Conservation (phyloP, 2,888 invertebrate species). For the Encarsia formosa region DNA sequence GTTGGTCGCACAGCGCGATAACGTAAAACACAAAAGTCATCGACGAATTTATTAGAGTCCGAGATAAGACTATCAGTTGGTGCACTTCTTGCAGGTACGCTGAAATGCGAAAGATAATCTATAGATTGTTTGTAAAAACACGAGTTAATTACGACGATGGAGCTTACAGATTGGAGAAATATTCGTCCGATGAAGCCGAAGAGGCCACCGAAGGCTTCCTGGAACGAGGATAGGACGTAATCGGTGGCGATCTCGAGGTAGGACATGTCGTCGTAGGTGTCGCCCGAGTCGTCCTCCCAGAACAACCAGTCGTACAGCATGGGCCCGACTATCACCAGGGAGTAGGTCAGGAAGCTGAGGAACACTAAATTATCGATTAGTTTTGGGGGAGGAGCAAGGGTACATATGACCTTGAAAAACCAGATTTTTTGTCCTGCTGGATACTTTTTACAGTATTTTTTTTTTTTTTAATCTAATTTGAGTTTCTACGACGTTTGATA, state of each 20-base stretch:
- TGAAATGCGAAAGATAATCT: constrained; percentile 31
- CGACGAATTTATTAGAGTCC: too few relatives aligned
- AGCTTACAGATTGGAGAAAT: constrained; percentile 40
- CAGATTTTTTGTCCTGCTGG: too few relatives aligned
- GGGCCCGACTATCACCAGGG: constrained; percentile 36
- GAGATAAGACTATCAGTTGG: neutral
- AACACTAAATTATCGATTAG: constrained; percentile 37
- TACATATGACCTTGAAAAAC: too few relatives aligned
- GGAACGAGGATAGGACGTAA: constrained; percentile 40
- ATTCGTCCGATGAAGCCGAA: constrained; percentile 34
- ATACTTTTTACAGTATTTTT: too few relatives aligned
- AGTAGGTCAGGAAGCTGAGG: constrained; percentile 39
- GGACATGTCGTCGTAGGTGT: constrained; percentile 37
- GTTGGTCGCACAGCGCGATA: too few relatives aligned
- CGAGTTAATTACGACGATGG: too few relatives aligned
- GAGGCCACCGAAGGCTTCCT: constrained; percentile 40
- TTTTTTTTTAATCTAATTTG: too few relatives aligned
- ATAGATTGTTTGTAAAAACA: too few relatives aligned
- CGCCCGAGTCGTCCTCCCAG: constrained; percentile 38
- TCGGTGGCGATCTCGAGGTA: constrained; percentile 38
- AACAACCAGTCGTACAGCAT: constrained; percentile 41
- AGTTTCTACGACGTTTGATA: too few relatives aligned
- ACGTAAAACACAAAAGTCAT: too few relatives aligned
- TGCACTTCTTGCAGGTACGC: constrained; percentile 39
- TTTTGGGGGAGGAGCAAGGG: too few relatives aligned